Percentiles rank a stretch among this genome's conserved stretches.
Conservation (phyloP, 2,113 vertebrate species). For the Perognathus longimembris region DNA sequence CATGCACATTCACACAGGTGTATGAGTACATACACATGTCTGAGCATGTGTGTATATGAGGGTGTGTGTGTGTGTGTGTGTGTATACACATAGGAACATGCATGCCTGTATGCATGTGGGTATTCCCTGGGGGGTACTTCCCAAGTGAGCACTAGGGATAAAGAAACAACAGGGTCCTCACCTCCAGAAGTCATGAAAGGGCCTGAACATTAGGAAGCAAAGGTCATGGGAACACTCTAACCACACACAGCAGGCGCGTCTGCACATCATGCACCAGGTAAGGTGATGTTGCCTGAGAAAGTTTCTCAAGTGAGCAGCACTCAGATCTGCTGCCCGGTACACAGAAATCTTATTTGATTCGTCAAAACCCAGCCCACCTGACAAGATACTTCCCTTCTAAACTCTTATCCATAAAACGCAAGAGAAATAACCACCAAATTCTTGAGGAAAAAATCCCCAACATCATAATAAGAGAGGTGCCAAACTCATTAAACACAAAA, state of each 20-base stretch:
- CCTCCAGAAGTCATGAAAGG: background rate
- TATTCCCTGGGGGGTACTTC: background rate
- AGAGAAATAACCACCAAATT: background rate
- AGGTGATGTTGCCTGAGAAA: background rate
- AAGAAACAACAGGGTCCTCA: background rate
- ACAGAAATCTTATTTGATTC: background rate
- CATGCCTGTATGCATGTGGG: background rate
- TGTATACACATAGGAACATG: background rate
- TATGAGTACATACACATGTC: background rate
- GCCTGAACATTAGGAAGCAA: background rate
- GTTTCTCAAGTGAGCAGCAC: background rate
- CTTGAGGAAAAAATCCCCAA: background rate
- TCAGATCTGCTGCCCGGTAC: background rate
- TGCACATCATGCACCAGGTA: background rate
- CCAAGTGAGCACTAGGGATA: background rate
- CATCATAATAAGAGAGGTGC: background rate
- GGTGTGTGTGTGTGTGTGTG: background rate
- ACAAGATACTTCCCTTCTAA: background rate
- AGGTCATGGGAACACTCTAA: background rate
- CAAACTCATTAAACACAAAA: background rate
- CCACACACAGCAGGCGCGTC: background rate
- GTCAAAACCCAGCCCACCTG: background rate
- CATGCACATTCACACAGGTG: no score
- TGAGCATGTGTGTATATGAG: background rate
- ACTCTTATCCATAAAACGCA: conserved; percentile 11